Evolutionary conservation across 2,113 vertebrate species (phyloP).

Genomic region (Choloepus hoffmanni): DNA sequence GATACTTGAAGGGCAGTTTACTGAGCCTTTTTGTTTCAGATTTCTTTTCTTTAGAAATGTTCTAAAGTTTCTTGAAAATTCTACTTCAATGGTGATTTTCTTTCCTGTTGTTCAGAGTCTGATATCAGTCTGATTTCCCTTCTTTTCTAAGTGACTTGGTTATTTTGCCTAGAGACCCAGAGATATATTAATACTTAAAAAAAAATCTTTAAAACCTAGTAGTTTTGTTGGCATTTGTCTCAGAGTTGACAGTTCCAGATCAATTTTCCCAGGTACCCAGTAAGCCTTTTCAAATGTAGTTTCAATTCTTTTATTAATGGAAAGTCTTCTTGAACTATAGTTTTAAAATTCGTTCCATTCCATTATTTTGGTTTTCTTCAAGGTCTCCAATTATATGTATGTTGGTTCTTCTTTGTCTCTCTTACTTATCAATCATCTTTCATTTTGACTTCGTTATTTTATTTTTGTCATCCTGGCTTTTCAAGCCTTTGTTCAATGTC

Average conservation of each 20-base stretch:
- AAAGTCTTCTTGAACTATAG: background rate
- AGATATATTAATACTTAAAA: background rate
- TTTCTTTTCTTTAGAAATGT: background rate
- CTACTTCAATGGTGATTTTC: background rate
- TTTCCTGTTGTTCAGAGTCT: background rate
- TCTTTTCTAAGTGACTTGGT: background rate
- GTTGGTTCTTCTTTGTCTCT: background rate
- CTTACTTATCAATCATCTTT: background rate
- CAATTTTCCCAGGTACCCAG: background rate
- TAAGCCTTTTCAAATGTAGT: background rate
- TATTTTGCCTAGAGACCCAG: background rate
- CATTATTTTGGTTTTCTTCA: background rate
- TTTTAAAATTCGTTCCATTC: background rate
- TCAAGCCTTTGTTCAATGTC: background rate
- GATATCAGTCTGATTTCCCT: background rate
- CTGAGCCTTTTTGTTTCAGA: background rate
- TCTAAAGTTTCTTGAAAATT: conserved; percentile 13
- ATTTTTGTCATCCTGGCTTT: background rate
- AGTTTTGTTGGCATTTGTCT: background rate
- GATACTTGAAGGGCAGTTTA: background rate
- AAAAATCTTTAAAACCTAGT: background rate
- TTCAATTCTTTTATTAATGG: background rate
- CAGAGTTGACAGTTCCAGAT: background rate
- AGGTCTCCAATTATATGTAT: background rate
- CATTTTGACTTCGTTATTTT: background rate